Evolutionary conservation across 2,113 vertebrate genomes (phyloP).

Genomic region (Pseudopodoces humilis): DNA sequence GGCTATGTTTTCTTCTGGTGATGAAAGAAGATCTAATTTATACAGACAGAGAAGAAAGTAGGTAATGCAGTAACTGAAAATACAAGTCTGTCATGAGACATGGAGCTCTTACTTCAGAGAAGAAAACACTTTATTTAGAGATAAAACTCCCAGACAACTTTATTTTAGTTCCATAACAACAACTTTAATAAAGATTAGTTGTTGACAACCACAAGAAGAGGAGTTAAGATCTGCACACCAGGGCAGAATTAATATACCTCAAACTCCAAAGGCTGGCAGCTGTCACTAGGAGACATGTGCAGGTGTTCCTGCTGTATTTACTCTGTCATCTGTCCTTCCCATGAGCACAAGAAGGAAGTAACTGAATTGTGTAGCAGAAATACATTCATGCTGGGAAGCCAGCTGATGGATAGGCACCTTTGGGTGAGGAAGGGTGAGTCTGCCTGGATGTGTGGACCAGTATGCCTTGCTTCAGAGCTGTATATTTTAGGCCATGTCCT

Average conservation of each 20-base stretch:
- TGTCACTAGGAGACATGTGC: background rate
- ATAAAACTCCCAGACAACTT: background rate
- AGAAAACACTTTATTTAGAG: background rate
- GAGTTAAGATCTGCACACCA: background rate
- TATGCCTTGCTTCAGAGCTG: background rate
- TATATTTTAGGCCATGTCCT: accelerated
- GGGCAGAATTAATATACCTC: background rate
- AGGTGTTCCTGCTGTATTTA: background rate
- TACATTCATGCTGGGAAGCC: background rate
- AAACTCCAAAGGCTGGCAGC: background rate
- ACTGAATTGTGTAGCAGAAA: background rate
- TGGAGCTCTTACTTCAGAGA: background rate
- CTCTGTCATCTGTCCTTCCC: background rate
- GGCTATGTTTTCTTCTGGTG: background rate
- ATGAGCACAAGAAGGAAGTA: background rate
- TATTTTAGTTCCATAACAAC: background rate
- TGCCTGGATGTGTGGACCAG: background rate
- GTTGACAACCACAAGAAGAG: background rate
- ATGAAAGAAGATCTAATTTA: background rate
- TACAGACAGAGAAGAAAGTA: background rate
- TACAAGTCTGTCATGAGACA: background rate
- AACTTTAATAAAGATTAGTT: background rate
- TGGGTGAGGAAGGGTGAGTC: background rate
- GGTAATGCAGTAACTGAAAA: background rate
- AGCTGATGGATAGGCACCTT: background rate